Percentiles rank a stretch among this genome's conserved stretches.
Evolutionary conservation across 2,888 invertebrate species (phyloP).

Genomic region (Lithodes maja): DNA sequence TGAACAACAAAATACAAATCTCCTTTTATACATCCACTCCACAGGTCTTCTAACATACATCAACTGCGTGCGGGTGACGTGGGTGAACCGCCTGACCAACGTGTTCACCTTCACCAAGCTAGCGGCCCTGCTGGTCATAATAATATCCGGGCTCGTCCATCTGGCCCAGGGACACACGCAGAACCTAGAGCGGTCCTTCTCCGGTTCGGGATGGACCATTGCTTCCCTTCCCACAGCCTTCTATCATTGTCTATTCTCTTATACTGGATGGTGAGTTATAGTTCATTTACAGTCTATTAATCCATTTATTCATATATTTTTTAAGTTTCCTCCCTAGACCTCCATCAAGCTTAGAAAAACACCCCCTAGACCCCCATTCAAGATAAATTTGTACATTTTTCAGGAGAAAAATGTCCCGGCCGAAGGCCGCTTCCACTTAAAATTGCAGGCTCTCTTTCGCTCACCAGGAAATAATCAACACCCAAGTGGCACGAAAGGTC

Average conservation of each 20-base stretch:
- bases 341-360: too few relatives aligned
- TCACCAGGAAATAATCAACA: too few relatives aligned
- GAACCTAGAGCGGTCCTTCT: conserved; percentile 84
- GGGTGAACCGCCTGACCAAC: conserved; percentile 95
- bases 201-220: conserved; percentile 80
- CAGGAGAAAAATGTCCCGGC: too few relatives aligned
- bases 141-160: conserved; percentile 86
- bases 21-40: background rate
- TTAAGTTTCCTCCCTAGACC: too few relatives aligned
- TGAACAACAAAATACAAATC: background rate
- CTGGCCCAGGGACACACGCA: conserved; percentile 83
- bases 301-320: too few relatives aligned
- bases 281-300: background rate
- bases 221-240: conserved; percentile 85
- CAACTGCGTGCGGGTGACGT: conserved; percentile 96
- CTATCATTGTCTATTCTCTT: conserved; percentile 93
- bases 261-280: conserved; percentile 76
- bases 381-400: too few relatives aligned
- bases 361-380: too few relatives aligned
- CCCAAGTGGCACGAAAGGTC: too few relatives aligned
- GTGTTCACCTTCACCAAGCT: conserved; percentile 95
- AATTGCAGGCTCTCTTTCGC: too few relatives aligned
- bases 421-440: too few relatives aligned
- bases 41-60: conserved; percentile 89
- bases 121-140: conserved; percentile 87